Percentiles rank a stretch among this genome's conserved stretches.
phyloP scores from a whole-genome alignment of 1,140 invertebrate genomes.

The Venturia canescens region DNA sequence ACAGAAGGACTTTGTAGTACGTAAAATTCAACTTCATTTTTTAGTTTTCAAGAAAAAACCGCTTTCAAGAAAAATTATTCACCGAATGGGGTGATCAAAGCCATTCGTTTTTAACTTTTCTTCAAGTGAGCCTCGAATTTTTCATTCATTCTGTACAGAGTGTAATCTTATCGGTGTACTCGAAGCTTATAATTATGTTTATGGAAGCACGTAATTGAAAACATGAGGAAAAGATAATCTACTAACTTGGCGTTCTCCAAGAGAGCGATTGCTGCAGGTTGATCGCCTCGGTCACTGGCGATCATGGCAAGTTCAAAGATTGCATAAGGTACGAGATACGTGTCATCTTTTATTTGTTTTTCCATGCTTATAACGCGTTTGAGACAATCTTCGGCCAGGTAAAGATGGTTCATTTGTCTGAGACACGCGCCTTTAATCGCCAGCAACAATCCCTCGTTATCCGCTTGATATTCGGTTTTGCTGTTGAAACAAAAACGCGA shows the following conservation, averaged over 20 bases:
- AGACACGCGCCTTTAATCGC: slow-evolving; percentile 91
- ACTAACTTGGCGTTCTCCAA: slow-evolving; percentile 91
- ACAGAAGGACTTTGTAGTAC: slow-evolving; percentile 21
- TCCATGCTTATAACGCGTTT: slow-evolving; percentile 83
- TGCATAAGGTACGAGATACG: slow-evolving; percentile 91
- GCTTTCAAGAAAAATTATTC: too few species aligned
- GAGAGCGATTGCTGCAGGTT: slow-evolving; percentile 82
- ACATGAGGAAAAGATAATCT: neutral
- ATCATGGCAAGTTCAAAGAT: slow-evolving; percentile 91
- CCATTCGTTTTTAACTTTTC: too few species aligned
- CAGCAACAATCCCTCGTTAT: slow-evolving; percentile 88
- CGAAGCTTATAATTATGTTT: too few species aligned
- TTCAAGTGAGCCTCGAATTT: too few species aligned
- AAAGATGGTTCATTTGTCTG: slow-evolving; percentile 83
- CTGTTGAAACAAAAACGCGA: slow-evolving; percentile 57
- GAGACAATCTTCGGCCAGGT: slow-evolving; percentile 88
- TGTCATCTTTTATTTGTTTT: slow-evolving; percentile 89
- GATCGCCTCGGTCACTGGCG: slow-evolving; percentile 82
- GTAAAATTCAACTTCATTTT: neutral
- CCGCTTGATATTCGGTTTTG: slow-evolving; percentile 81
- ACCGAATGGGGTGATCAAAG: too few species aligned
- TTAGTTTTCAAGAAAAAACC: too few species aligned
- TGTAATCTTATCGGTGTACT: neutral
- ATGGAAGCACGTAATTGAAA: too few species aligned
- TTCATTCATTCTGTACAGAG: too few species aligned